phyloP scores from a whole-genome alignment of 2,113 vertebrate genomes.

The Lepisosteus oculatus region DNA sequence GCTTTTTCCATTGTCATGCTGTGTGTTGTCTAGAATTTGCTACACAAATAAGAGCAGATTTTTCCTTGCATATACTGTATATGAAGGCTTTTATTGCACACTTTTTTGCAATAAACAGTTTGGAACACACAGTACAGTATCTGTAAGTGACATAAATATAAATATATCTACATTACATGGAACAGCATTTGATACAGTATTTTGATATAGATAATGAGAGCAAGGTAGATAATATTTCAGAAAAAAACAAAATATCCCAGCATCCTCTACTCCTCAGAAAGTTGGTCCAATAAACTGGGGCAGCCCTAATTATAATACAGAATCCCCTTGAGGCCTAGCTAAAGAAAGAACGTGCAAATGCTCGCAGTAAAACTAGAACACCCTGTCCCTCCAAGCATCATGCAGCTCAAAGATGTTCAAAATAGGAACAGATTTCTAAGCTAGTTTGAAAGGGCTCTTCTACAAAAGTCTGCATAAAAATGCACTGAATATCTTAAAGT shows the following conservation, averaged over 20 bases:
- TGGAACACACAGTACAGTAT: no score
- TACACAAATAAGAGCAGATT: no score
- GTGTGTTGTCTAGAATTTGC: no score
- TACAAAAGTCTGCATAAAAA: not conserved
- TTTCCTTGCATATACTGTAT: no score
- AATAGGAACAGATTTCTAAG: conserved; percentile 3
- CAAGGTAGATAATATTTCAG: conserved; percentile 2
- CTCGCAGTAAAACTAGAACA: conserved; percentile 13
- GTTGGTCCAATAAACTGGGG: conserved; percentile 13
- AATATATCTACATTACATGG: not conserved
- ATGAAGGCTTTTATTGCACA: no score
- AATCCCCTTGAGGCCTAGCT: not conserved
- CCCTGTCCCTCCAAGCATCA: conserved; percentile 2
- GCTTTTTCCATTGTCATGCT: no score
- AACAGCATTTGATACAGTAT: not conserved
- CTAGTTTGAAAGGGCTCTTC: conserved; percentile 1
- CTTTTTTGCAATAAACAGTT: no score
- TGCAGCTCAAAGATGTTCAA: not conserved
- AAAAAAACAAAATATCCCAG: not conserved
- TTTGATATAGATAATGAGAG: not conserved
- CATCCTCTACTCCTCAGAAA: conserved; percentile 4
- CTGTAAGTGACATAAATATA: no score
- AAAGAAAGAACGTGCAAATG: not conserved
- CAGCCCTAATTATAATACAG: conserved; percentile 26
- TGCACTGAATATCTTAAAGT: conserved; percentile 3